Conservation (phyloP, 2,797 vertebrate genomes). For the Cichlasoma orientale region DNA sequence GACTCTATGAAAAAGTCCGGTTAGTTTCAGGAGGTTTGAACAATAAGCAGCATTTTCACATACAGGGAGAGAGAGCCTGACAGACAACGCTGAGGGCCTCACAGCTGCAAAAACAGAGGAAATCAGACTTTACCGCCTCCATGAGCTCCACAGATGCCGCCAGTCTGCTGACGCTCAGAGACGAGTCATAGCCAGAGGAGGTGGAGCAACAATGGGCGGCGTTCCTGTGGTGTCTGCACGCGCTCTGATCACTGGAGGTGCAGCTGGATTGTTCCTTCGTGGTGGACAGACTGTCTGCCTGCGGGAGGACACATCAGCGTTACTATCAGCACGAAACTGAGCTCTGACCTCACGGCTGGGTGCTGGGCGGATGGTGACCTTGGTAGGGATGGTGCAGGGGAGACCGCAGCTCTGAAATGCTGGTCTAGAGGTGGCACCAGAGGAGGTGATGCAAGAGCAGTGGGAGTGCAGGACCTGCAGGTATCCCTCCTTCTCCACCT, state of each 20-base stretch:
- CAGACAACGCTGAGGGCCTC: not conserved
- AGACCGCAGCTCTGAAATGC: slow-evolving; percentile 72
- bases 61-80: not conserved
- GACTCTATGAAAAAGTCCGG: slow-evolving; percentile 69
- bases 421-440: slow-evolving; percentile 1
- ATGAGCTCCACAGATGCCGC: not conserved
- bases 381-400: not conserved
- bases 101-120: not conserved
- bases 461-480: slow-evolving; percentile 42
- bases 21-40: not conserved
- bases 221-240: not conserved
- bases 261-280: slow-evolving; percentile 35
- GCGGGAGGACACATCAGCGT: not conserved
- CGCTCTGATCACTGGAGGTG: not conserved
- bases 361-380: slow-evolving; percentile 6
- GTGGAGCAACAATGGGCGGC: slow-evolving; percentile 8
- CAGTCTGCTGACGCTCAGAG: slow-evolving; percentile 24
- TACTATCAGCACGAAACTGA: not conserved
- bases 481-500: slow-evolving; percentile 93
- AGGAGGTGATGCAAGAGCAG: not conserved
- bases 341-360: not conserved
- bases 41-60: not conserved
- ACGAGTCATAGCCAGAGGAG: slow-evolving; percentile 8
- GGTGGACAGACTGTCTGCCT: slow-evolving; percentile 26
- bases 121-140: slow-evolving; percentile 13